Evolutionary conservation across 2,113 vertebrate genomes (phyloP), one percentile per base, ranked within the genome.

Genomic region (Cyanocitta stelleri): DNA sequence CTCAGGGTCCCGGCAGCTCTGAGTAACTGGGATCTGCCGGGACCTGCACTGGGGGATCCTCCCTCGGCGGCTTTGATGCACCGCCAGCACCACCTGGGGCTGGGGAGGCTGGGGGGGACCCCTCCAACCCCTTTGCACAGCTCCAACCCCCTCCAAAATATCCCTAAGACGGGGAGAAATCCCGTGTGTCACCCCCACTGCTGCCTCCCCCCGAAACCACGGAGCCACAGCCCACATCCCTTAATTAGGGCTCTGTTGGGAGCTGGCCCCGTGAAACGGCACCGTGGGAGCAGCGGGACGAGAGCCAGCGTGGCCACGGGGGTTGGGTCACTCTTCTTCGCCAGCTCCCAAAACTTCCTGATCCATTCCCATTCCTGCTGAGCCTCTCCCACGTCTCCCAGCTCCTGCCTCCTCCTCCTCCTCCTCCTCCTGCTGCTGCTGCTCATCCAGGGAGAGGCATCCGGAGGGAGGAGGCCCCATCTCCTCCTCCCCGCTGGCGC

Each of bases 161-260:
- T 2, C 58, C 58, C 68, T 2, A 29, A 74, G 64, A 6, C 33
- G 0, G 49, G 49, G 41, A 10, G 10, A 27, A 39, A 27, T 4
- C 13, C 0, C 1, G 1, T 2, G 58, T 7, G 49, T 7, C 49
- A 18, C 41, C 41, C 46, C 30, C 64, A 9, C 4, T 3, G 5
- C 51, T 9, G 6, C 63, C 78, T 33, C 6, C 20, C n/a, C 52
- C 56, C 7, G 3, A 73, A 54, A 32, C 33, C 55, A n/a, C 10
- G 0, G 24, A 61, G 35, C 29, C 80, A 3, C 55, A 12, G 37
- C 81, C 68, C 69, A 3, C 5, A 48, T 19, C 49, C 49, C 29
- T 21, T 2, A 1, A 15, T 27, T 0, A 4, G 58, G 33, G 39
- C 32, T 33, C 4, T 5, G 13, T 0, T 6, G 68, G 48, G 58